phyloP scores from a whole-genome alignment of 2,113 vertebrate genomes.

The Sylvietta virens region DNA sequence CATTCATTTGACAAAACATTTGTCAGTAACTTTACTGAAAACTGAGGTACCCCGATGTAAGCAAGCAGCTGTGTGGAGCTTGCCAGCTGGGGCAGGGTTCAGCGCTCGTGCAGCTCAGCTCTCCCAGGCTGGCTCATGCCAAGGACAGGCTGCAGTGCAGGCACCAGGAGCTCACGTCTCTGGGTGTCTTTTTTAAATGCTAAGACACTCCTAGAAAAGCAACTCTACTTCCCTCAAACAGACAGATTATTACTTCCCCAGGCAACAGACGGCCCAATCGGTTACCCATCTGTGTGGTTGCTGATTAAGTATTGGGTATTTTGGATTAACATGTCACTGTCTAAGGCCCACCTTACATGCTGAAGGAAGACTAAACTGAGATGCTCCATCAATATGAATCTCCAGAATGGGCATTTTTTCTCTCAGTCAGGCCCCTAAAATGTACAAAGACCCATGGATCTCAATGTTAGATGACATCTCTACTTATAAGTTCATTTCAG shows the following conservation, averaged over 20 bases:
- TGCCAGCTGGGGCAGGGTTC: not conserved
- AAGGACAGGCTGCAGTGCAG: not conserved
- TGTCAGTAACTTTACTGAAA: not conserved
- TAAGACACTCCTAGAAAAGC: not conserved
- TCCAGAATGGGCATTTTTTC: not conserved
- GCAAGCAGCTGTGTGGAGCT: not conserved
- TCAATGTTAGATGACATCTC: not conserved
- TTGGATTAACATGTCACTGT: not conserved
- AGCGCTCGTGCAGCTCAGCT: not conserved
- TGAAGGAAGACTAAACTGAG: not conserved
- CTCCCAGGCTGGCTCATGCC: not conserved
- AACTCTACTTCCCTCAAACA: not conserved
- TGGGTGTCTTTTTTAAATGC: not conserved
- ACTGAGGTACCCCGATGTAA: not conserved
- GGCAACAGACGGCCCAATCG: fast-evolving
- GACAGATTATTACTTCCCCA: not conserved
- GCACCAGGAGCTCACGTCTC: not conserved
- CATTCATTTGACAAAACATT: not conserved
- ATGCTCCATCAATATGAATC: not conserved
- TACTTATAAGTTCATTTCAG: not conserved
- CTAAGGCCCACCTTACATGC: not conserved
- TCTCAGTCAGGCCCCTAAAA: not conserved
- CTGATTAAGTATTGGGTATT: not conserved
- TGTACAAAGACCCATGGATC: fast-evolving
- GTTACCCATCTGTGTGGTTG: not conserved